A percentile compares a stretch with the other conserved stretches of the same genome.
Conservation (phyloP, 2,797 vertebrate species). For the Anguilla obscura region DNA sequence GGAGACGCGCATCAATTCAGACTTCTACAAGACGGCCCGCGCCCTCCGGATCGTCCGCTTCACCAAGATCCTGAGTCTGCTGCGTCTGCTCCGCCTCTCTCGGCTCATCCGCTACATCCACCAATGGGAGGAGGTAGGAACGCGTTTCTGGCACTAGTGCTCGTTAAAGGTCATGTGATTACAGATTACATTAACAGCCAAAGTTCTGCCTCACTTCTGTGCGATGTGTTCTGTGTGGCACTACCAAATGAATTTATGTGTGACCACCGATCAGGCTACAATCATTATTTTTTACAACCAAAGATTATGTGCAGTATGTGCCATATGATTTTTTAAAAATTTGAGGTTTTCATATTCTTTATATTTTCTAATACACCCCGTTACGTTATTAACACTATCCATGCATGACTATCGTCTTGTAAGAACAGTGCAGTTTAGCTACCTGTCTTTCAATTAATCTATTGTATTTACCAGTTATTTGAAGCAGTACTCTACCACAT, state of each 20-base stretch:
- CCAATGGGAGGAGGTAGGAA: constrained; percentile 96
- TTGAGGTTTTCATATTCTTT: background rate
- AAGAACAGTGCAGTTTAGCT: background rate
- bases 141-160: background rate
- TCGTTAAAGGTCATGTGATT: background rate
- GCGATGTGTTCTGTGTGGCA: background rate
- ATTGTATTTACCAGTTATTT: background rate
- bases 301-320: background rate
- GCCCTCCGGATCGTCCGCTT: constrained; percentile 96
- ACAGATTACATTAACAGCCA: background rate
- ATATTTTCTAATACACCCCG: background rate
- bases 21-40: constrained; percentile 98
- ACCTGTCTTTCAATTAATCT: background rate
- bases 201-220: background rate
- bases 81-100: constrained; percentile 90
- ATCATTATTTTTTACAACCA: background rate
- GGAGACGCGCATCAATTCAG: constrained; percentile 96
- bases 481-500: background rate
- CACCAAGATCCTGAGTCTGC: constrained; percentile 96
- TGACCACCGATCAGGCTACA: background rate
- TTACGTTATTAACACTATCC: background rate
- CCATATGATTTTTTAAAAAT: background rate
- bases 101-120: constrained; percentile 98
- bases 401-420: background rate
- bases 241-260: background rate